Evolutionary conservation across 2,797 vertebrate genomes (phyloP).

Genomic region (Scleropages formosus): DNA sequence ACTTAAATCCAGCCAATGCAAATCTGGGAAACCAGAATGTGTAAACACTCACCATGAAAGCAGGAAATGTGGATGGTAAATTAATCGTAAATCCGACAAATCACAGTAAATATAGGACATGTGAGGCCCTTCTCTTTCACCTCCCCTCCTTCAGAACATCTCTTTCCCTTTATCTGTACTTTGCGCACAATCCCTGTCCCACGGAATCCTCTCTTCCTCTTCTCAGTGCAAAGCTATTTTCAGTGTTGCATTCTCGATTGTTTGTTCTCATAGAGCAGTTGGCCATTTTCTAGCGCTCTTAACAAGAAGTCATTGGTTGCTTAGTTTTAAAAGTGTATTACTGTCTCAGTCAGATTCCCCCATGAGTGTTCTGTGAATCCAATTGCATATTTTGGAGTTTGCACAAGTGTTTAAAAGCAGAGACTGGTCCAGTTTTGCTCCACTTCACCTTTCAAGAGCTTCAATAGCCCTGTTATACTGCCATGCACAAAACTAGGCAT

Average conservation of each 20-base stretch:
- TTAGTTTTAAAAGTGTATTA: background rate
- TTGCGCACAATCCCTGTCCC: no score
- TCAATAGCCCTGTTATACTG: background rate
- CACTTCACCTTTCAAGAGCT: background rate
- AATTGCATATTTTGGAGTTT: constrained; percentile 5
- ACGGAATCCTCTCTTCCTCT: background rate
- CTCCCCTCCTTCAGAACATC: background rate
- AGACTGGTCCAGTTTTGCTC: background rate
- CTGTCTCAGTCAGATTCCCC: background rate
- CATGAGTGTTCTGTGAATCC: background rate
- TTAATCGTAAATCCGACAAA: background rate
- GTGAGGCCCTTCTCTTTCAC: background rate
- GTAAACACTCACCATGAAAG: no score
- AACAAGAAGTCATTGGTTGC: background rate
- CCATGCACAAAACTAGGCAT: background rate
- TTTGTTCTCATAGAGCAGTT: background rate
- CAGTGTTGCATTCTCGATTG: background rate
- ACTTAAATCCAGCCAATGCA: background rate
- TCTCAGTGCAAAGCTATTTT: background rate
- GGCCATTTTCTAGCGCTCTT: background rate
- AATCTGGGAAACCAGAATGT: background rate
- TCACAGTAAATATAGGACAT: no score
- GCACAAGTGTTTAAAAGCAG: constrained; percentile 12
- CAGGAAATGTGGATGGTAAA: no score
- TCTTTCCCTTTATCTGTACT: background rate